These are phyloP conservation scores for Pantherophis guttatus DNA, from an alignment of 2,113 vertebrate species.

Conservation along the genomic window DNA sequence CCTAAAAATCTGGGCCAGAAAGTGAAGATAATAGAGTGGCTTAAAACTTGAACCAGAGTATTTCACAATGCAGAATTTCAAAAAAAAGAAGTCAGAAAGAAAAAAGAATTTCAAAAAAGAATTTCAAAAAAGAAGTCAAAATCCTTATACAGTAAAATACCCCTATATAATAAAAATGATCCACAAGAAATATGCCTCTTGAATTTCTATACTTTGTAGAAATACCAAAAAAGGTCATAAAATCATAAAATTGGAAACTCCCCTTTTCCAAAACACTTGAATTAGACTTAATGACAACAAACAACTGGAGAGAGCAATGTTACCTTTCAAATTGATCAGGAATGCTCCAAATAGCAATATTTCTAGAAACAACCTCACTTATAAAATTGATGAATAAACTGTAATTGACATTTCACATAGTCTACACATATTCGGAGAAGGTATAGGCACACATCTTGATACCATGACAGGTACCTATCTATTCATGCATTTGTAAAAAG, in stretches of 20 bases:
- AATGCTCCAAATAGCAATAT: background rate
- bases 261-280: background rate
- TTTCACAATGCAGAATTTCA: background rate
- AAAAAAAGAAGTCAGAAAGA: no score
- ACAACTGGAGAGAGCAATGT: background rate
- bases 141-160: background rate
- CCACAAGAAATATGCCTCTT: background rate
- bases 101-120: no score
- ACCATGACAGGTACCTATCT: background rate
- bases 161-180: background rate
- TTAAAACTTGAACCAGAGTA: background rate
- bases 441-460: background rate
- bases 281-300: background rate
- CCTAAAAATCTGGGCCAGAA: no score
- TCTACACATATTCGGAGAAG: background rate
- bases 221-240: background rate
- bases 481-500: background rate
- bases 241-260: background rate
- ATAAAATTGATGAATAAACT: background rate
- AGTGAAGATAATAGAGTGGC: background rate
- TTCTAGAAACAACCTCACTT: background rate
- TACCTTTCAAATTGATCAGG: background rate
- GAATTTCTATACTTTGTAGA: background rate
- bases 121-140: background rate
- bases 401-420: background rate